Evolutionary conservation across 2,113 vertebrate genomes (phyloP).

Genomic region (Poeciliopsis retropinna): DNA sequence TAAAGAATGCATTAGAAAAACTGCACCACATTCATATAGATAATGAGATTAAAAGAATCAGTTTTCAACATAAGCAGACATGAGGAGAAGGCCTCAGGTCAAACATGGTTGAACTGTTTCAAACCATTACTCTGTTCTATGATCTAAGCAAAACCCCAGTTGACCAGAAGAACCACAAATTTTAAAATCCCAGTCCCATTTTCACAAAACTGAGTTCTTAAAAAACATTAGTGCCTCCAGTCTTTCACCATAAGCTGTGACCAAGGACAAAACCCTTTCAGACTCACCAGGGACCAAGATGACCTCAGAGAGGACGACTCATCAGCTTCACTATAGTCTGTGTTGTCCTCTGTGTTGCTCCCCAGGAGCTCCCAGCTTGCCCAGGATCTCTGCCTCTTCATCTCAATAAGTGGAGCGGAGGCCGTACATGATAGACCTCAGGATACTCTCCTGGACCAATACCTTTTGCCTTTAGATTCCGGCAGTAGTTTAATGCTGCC

Average conservation of each 20-base stretch:
- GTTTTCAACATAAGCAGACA: neutral
- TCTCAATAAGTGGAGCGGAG: slow-evolving; percentile 21
- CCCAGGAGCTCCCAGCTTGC: slow-evolving; percentile 41
- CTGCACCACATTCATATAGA: neutral
- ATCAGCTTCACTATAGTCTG: slow-evolving; percentile 65
- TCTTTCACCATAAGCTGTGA: slow-evolving; percentile 9
- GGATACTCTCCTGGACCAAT: slow-evolving; percentile 25
- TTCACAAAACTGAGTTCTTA: slow-evolving; percentile 1
- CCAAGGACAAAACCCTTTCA: slow-evolving; percentile 6
- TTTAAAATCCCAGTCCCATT: neutral
- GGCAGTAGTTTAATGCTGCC: slow-evolving; percentile 22
- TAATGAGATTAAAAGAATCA: neutral
- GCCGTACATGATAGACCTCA: slow-evolving; percentile 23
- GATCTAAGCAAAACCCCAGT: neutral
- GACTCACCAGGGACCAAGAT: slow-evolving; percentile 79
- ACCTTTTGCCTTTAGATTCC: slow-evolving; percentile 13
- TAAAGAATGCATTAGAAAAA: neutral
- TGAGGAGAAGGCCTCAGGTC: neutral
- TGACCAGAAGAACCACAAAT: neutral
- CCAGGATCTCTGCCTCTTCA: slow-evolving; percentile 68
- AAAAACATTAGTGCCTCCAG: slow-evolving; percentile 12
- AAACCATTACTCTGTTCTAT: neutral
- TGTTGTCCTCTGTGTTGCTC: slow-evolving; percentile 61
- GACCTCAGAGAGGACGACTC: slow-evolving; percentile 55
- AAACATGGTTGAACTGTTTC: no score